These are phyloP conservation scores for Synergus umbraculus DNA, from an alignment of 2,888 invertebrate species.

Conservation along the genomic window DNA sequence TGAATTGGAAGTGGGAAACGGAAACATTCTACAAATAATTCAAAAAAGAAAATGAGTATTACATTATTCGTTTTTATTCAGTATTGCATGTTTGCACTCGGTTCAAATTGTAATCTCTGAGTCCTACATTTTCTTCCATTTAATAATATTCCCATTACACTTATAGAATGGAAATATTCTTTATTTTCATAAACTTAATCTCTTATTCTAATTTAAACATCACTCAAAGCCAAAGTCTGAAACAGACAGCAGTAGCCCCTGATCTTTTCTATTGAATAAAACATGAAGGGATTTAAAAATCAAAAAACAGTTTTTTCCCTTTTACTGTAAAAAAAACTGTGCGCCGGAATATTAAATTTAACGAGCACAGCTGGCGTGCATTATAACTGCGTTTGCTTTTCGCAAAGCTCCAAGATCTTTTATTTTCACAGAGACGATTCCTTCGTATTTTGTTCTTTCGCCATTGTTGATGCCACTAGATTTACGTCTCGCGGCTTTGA, in stretches of 20 bases:
- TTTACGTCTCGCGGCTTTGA: too few relatives aligned
- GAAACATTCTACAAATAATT: too few relatives aligned
- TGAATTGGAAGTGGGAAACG: too few relatives aligned
- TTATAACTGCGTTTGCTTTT: slow-evolving; percentile 15
- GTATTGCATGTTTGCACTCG: too few relatives aligned
- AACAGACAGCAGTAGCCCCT: neutral
- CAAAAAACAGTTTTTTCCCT: neutral
- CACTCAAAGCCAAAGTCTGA: neutral
- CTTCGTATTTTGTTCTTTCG: neutral
- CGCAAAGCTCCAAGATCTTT: slow-evolving; percentile 9
- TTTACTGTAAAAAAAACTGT: neutral
- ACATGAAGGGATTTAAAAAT: slow-evolving; percentile 3
- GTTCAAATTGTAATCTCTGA: too few relatives aligned
- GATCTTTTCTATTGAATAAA: neutral
- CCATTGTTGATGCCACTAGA: neutral
- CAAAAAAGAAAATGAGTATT: too few relatives aligned
- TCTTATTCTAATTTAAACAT: neutral
- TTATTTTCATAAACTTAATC: too few relatives aligned
- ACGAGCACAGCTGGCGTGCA: slow-evolving; percentile 29
- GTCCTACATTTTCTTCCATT: too few relatives aligned
- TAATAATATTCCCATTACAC: too few relatives aligned
- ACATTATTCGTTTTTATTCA: too few relatives aligned
- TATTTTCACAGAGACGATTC: slow-evolving; percentile 6
- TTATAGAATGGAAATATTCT: too few relatives aligned
- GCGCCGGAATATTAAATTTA: slow-evolving; percentile 25